Conservation (phyloP, 2,797 vertebrate genomes). For the Tamandua tetradactyla region DNA sequence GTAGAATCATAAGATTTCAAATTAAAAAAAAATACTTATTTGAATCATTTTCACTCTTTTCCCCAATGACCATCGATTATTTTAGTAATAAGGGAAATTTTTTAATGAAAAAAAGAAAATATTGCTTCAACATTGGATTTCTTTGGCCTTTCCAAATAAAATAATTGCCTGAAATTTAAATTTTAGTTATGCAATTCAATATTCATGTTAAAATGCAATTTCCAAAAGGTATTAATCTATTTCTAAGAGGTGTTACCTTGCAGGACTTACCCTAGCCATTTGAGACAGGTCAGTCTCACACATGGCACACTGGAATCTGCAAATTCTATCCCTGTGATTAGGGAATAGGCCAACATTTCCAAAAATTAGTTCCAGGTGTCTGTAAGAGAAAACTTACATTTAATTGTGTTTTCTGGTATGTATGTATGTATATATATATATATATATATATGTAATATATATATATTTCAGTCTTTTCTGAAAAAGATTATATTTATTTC, state of each 20-base stretch:
- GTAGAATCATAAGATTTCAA: neutral
- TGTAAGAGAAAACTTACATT: constrained; percentile 6
- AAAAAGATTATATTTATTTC: neutral
- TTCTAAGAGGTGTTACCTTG: neutral
- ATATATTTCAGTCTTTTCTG: neutral
- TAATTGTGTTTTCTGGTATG: constrained; percentile 29
- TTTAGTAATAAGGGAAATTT: neutral
- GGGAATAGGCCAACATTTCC: neutral
- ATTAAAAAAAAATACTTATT: neutral
- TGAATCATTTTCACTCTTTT: neutral
- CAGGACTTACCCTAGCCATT: neutral
- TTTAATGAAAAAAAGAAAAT: constrained; percentile 4
- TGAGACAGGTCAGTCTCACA: neutral
- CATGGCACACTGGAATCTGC: neutral
- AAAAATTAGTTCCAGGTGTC: constrained; percentile 23
- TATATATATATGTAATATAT: neutral
- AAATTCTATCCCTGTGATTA: neutral
- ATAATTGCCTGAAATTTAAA: constrained; percentile 50
- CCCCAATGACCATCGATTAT: constrained; percentile 3
- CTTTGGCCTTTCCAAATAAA: constrained; percentile 38
- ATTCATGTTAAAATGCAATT: constrained; percentile 28
- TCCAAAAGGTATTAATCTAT: constrained; percentile 6
- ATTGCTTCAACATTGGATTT: neutral
- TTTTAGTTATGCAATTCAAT: neutral
- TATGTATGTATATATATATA: neutral